These are phyloP conservation scores for Mola mola DNA, from an alignment of 2,113 vertebrate species.

Conservation along the genomic window DNA sequence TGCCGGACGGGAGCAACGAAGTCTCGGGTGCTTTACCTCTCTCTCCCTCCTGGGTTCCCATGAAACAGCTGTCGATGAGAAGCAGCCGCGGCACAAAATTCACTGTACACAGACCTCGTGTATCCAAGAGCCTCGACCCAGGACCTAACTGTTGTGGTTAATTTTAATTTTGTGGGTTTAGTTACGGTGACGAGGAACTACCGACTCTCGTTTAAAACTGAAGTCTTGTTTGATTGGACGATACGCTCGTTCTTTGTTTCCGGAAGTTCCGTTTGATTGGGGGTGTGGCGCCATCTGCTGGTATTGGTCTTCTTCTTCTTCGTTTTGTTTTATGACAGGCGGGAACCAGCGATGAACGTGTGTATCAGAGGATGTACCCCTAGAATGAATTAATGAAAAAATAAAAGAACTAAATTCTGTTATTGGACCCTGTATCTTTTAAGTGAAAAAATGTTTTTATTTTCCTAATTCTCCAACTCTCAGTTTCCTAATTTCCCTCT, in stretches of 20 bases:
- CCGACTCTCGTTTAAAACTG: slow-evolving; percentile 74
- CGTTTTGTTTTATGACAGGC: no score
- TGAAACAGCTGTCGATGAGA: slow-evolving; percentile 64
- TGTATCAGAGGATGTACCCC: not conserved
- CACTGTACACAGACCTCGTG: accelerated
- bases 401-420: no score
- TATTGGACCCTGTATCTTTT: not conserved
- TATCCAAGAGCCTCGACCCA: not conserved
- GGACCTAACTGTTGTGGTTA: not conserved
- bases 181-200: slow-evolving; percentile 30
- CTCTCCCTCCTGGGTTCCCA: slow-evolving; percentile 81
- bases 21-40: slow-evolving; percentile 69
- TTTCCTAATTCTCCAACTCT: no score
- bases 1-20: not conserved
- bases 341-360: no score
- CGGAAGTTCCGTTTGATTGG: slow-evolving; percentile 55
- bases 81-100: slow-evolving; percentile 19
- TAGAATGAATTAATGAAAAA: not conserved
- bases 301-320: not conserved
- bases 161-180: slow-evolving; percentile 28
- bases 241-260: slow-evolving; percentile 65
- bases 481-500: no score
- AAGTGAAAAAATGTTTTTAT: not conserved
- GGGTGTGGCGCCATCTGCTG: slow-evolving; percentile 43
- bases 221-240: slow-evolving; percentile 76